phyloP scores from a whole-genome alignment of 2,888 invertebrate species.

The Aphodius granarius region DNA sequence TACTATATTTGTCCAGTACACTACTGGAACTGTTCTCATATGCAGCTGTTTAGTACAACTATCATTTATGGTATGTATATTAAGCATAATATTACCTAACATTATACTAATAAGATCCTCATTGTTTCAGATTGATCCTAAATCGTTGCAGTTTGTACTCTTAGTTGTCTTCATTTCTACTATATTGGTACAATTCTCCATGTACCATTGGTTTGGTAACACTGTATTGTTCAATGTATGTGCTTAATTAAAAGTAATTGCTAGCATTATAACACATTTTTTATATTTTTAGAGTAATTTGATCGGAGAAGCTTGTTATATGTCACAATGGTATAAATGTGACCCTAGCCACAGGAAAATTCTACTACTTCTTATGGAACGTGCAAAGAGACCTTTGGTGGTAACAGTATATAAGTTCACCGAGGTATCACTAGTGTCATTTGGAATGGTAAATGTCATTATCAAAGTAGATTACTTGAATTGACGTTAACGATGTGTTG shows the following conservation, averaged over 20 bases:
- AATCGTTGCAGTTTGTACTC: slow-evolving; percentile 7
- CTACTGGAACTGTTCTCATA: slow-evolving; percentile 26
- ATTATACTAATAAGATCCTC: not conserved
- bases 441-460: slow-evolving; percentile 13
- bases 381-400: slow-evolving; percentile 28
- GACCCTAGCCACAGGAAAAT: slow-evolving; percentile 19
- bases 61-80: slow-evolving; percentile 12
- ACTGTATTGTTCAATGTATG: slow-evolving; percentile 31
- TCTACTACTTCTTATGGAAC: slow-evolving; percentile 33
- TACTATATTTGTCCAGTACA: slow-evolving; percentile 28
- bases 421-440: slow-evolving; percentile 18
- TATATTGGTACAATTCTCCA: slow-evolving; percentile 24
- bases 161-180: slow-evolving; percentile 13
- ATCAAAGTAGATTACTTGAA: not conserved
- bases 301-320: slow-evolving; percentile 30
- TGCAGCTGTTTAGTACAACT: slow-evolving; percentile 29
- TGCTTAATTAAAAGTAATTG: too few relatives aligned
- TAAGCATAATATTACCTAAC: not conserved
- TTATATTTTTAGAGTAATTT: slow-evolving; percentile 25
- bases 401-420: slow-evolving; percentile 23
- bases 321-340: slow-evolving; percentile 28
- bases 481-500: not conserved
- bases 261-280: not conserved
- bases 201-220: slow-evolving; percentile 34
- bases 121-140: not conserved